Evolutionary conservation across 2,113 vertebrate genomes (phyloP).

Genomic region (Seriola aureovittata): DNA sequence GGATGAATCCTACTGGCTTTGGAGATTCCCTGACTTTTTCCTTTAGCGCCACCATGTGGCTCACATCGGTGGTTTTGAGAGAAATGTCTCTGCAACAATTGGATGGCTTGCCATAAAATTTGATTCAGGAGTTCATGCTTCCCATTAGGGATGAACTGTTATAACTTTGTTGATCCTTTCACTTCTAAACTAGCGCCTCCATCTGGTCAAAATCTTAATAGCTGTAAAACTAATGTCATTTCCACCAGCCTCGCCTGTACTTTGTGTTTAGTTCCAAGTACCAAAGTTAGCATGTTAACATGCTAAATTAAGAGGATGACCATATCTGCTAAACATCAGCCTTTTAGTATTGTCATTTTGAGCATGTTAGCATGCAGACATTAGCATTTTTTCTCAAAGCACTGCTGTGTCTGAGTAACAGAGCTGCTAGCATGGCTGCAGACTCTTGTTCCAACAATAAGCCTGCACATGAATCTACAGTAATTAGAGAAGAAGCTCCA

Average conservation of each 20-base stretch:
- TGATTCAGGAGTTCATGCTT: not conserved
- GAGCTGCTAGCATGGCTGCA: not conserved
- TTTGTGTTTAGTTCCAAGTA: not conserved
- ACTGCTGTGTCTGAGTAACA: not conserved
- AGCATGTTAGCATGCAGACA: not conserved
- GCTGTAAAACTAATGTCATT: not conserved
- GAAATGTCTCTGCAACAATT: not conserved
- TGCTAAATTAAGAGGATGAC: not conserved
- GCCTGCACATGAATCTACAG: not conserved
- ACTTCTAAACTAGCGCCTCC: not conserved
- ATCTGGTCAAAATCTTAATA: not conserved
- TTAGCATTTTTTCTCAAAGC: not conserved
- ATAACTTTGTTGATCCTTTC: not conserved
- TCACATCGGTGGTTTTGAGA: not conserved
- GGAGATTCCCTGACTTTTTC: not conserved
- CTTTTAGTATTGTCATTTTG: not conserved
- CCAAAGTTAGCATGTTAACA: not conserved
- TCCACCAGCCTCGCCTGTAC: not conserved
- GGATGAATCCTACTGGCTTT: not conserved
- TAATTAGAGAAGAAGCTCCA: constrained; percentile 40
- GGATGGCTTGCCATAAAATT: not conserved
- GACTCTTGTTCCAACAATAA: not conserved
- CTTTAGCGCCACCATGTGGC: not conserved
- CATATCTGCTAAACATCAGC: not conserved
- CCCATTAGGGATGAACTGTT: no score